phyloP scores from a whole-genome alignment of 1,140 invertebrate species.

The Brachionus calyciflorus region DNA sequence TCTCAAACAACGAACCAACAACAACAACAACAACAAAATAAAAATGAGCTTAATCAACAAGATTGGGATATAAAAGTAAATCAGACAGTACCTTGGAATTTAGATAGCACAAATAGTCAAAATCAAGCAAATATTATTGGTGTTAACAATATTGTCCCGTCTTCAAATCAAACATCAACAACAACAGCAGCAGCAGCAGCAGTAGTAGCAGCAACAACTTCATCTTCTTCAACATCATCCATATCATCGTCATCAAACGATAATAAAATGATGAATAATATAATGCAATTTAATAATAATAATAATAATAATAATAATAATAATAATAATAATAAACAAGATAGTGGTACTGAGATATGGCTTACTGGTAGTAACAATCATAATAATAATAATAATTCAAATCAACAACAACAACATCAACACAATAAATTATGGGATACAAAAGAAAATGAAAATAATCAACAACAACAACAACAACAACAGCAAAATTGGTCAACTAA shows the following conservation, averaged over 20 bases:
- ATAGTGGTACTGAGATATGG: constrained; percentile 17
- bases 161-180: no score
- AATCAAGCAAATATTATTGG: no score
- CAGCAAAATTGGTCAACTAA: constrained; percentile 3
- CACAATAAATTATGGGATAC: constrained; percentile 16
- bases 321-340: neutral
- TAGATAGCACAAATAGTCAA: neutral
- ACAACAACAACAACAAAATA: no score
- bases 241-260: constrained; percentile 12
- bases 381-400: no score
- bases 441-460: neutral
- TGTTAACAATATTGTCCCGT: no score
- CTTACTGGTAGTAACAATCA: neutral
- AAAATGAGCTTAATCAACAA: constrained; percentile 40
- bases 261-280: neutral
- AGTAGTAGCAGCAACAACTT: neutral
- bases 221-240: neutral
- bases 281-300: neutral
- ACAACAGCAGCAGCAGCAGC: neutral
- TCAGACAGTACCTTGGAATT: constrained; percentile 40
- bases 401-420: no score
- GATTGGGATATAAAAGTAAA: constrained; percentile 46
- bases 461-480: constrained; percentile 7
- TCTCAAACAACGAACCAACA: constrained; percentile 22
- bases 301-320: no score